Conservation (phyloP, 37 sponge, comb jelly and placozoan species). For the Axinella damicornis region DNA sequence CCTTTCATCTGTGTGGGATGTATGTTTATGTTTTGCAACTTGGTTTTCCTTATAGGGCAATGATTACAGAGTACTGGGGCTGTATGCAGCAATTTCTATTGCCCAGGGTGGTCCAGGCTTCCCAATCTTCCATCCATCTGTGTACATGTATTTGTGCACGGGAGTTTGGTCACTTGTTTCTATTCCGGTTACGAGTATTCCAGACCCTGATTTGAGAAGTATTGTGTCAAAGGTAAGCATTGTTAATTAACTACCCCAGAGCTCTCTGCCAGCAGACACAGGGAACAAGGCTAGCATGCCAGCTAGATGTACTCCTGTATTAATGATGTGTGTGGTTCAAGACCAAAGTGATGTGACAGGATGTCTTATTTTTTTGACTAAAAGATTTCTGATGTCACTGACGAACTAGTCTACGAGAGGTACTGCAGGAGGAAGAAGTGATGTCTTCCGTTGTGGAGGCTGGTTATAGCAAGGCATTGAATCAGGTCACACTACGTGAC, state of each 20-base stretch:
- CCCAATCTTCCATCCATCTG: constrained; percentile 9
- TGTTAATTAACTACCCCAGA: too few species aligned
- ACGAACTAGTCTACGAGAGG: not conserved
- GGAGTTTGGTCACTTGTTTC: not conserved
- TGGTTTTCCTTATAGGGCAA: not conserved
- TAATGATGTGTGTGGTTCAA: too few species aligned
- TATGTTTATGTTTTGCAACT: not conserved
- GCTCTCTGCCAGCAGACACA: too few species aligned
- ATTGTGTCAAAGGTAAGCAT: not conserved
- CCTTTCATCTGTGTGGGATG: not conserved
- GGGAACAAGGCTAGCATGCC: too few species aligned
- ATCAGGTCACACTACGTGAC: not conserved
- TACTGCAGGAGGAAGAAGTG: not conserved
- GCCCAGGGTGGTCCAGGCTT: constrained; percentile 18
- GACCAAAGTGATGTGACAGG: too few species aligned
- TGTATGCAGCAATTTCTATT: constrained; percentile 20
- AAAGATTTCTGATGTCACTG: not conserved
- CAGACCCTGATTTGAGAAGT: not conserved
- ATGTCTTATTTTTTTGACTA: not conserved
- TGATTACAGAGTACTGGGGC: constrained; percentile 6
- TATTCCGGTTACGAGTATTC: not conserved
- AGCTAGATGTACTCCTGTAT: not conserved
- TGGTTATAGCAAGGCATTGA: not conserved
- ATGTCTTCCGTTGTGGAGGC: not conserved
- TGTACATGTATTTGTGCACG: not conserved